Conservation (phyloP, 2,797 vertebrate genomes). For the Tenualosa thibaudeaui region DNA sequence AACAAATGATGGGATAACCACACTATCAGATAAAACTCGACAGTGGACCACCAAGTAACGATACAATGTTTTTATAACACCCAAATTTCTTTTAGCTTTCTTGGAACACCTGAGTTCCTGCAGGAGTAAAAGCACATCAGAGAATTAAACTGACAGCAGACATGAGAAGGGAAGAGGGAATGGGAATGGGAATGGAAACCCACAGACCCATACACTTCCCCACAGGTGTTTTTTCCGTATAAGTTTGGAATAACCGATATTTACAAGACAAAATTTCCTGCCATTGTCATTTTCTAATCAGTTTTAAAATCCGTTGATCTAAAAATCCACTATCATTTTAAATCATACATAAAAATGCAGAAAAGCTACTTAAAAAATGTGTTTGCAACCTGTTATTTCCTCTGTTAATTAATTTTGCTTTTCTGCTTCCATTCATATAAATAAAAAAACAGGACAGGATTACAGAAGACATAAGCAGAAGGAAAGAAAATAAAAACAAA, state of each 20-base stretch:
- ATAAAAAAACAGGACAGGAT: constrained; percentile 65
- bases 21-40: constrained; percentile 21
- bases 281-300: neutral
- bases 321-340: constrained; percentile 52
- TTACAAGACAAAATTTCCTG: constrained; percentile 36
- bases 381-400: constrained; percentile 45
- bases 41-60: constrained; percentile 41
- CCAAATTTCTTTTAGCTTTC: constrained; percentile 15
- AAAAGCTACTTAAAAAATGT: constrained; percentile 61
- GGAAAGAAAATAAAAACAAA: constrained; percentile 42
- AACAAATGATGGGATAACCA: neutral
- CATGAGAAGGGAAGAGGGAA: constrained; percentile 42
- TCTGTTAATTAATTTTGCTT: constrained; percentile 39
- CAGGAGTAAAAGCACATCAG: constrained; percentile 53
- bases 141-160: constrained; percentile 50
- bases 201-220: constrained; percentile 26
- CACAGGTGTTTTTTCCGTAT: constrained; percentile 40
- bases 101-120: constrained; percentile 72
- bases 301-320: constrained; percentile 51
- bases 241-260: constrained; percentile 41
- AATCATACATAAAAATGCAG: constrained; percentile 60
- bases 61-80: neutral
- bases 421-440: constrained; percentile 58
- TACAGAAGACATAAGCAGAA: constrained; percentile 56
- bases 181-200: constrained; percentile 50